Conservation (phyloP, 2,888 invertebrate species). For the Clitarchus hookeri region DNA sequence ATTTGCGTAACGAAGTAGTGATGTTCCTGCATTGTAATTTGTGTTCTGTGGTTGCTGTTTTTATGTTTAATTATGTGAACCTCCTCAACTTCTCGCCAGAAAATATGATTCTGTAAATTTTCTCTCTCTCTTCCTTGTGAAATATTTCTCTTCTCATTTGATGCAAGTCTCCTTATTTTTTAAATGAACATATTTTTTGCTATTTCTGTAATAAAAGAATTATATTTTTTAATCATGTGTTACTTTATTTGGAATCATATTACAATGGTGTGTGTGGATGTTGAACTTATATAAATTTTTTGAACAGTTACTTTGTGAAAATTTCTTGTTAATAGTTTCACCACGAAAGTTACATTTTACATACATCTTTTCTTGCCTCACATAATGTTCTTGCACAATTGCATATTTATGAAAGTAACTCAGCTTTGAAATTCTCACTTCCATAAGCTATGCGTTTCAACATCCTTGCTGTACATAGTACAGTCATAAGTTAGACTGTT, state of each 20-base stretch:
- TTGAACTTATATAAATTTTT: background rate
- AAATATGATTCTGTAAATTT: background rate
- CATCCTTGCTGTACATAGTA: no score
- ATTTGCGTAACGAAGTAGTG: no score
- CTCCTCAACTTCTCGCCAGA: background rate
- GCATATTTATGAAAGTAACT: background rate
- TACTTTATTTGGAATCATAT: background rate
- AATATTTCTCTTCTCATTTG: no score
- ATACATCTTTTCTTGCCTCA: background rate
- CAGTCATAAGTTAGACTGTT: no score
- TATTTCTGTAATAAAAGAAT: background rate
- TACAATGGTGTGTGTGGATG: background rate
- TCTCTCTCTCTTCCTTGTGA: no score
- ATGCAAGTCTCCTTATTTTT: background rate
- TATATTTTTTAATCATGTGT: no score
- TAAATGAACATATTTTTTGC: background rate
- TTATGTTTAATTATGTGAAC: background rate
- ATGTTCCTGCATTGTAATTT: no score
- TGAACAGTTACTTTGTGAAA: background rate
- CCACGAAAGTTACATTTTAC: no score
- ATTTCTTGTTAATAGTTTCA: background rate
- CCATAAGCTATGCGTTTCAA: background rate
- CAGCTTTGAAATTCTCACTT: constrained; percentile 4
- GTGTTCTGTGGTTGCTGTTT: no score
- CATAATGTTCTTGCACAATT: background rate